A percentile compares a stretch with the other conserved stretches of the same genome.
These are phyloP conservation scores for Galbula dea DNA, from an alignment of 2,113 vertebrate genomes.

Conservation along the genomic window DNA sequence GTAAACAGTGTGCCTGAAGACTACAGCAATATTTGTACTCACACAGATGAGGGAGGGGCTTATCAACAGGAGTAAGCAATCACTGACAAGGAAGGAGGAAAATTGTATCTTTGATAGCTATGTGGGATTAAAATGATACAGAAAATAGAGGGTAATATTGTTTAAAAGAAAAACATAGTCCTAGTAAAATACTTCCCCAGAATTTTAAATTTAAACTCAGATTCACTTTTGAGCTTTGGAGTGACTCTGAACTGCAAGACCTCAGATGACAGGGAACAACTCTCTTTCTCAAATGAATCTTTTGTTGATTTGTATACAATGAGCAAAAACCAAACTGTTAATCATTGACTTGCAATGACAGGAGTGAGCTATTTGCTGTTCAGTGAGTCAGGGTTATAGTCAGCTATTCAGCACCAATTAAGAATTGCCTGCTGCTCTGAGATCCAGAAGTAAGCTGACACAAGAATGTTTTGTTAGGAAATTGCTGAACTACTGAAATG, in stretches of 20 bases:
- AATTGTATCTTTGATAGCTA: background rate
- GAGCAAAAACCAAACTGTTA: background rate
- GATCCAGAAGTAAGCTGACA: background rate
- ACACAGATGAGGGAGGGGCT: background rate
- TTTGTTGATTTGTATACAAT: background rate
- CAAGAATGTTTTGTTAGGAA: background rate
- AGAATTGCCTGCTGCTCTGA: background rate
- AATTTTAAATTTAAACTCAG: background rate
- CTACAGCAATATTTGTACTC: background rate
- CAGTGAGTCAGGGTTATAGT: background rate
- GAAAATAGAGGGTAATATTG: background rate
- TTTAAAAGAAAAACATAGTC: background rate
- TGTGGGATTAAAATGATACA: background rate
- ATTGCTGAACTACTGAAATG: background rate
- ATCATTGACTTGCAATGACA: background rate
- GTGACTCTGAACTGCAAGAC: background rate
- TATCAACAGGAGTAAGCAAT: background rate
- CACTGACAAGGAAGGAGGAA: background rate
- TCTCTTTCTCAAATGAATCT: background rate
- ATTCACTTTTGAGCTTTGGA: background rate
- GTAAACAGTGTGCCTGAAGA: background rate
- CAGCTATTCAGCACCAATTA: background rate
- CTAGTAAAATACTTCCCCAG: accelerated
- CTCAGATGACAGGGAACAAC: accelerated
- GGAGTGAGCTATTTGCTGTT: background rate